Evolutionary conservation across 1,140 invertebrate genomes (phyloP).

Genomic region (Neodiprion lecontei): DNA sequence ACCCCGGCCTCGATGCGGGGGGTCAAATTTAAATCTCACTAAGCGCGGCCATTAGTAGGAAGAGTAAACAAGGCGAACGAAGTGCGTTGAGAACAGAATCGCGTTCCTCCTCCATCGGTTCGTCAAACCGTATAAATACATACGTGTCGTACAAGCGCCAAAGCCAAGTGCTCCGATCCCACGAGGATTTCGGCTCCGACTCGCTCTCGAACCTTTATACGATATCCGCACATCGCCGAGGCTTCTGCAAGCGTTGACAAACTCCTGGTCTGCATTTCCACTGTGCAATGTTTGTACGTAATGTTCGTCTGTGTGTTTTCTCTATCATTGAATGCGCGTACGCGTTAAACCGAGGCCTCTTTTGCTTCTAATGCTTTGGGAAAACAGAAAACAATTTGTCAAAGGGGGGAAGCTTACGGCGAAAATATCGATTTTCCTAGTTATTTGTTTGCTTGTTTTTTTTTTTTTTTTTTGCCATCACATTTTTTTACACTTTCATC

Average conservation of each 20-base stretch:
- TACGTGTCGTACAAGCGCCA: constrained; percentile 17
- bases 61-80: constrained; percentile 52
- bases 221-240: no score
- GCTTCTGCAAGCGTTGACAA: no score
- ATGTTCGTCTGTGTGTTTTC: neutral
- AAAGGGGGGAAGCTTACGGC: neutral
- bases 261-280: no score
- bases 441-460: no score
- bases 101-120: neutral
- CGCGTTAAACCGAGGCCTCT: neutral
- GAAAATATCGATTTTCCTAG: no score
- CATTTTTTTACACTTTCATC: no score
- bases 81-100: constrained; percentile 19
- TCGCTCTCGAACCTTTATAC: neutral
- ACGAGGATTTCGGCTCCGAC: neutral
- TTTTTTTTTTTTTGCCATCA: no score
- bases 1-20: constrained; percentile 26
- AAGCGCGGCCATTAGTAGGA: constrained; percentile 58
- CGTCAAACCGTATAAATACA: constrained; percentile 20
- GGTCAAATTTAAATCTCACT: constrained; percentile 61
- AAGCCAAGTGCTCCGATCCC: neutral
- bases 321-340: neutral
- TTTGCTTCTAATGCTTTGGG: neutral
- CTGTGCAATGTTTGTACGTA: no score
- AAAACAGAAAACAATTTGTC: constrained; percentile 7